Conservation (phyloP, 2,888 invertebrate genomes). For the Erebia aethiops region DNA sequence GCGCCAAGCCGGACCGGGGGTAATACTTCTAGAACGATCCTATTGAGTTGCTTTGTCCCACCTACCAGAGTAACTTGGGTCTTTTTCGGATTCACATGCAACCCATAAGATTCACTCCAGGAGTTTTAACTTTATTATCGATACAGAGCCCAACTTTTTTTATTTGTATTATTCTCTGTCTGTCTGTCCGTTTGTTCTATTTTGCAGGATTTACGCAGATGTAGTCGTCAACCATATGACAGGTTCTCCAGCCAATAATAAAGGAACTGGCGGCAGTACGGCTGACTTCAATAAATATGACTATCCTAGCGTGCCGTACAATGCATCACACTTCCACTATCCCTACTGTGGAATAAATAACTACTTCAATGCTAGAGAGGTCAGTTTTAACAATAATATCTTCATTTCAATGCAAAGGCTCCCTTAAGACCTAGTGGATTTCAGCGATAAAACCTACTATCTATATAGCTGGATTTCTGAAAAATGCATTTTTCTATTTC, state of each 20-base stretch:
- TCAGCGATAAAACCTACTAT: background rate
- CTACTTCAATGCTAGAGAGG: constrained; percentile 79
- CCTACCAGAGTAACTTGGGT: no score
- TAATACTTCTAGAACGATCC: no score
- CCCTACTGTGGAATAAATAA: constrained; percentile 70
- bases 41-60: no score
- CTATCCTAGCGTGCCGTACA: constrained; percentile 83
- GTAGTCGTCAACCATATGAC: constrained; percentile 91
- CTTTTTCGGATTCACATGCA: no score
- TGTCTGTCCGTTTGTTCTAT: background rate
- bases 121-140: no score
- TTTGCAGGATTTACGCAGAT: constrained; percentile 86
- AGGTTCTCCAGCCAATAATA: constrained; percentile 68
- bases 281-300: constrained; percentile 71
- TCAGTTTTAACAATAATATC: constrained; percentile 47
- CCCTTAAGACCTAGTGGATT: background rate
- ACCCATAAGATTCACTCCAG: no score
- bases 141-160: no score
- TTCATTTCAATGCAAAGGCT: background rate
- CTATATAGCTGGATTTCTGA: background rate
- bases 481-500: background rate
- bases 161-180: no score
- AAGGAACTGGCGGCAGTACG: constrained; percentile 83
- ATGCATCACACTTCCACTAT: constrained; percentile 80
- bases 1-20: no score